Conservation (phyloP, 2,888 invertebrate species). For the Litoditis marina region DNA sequence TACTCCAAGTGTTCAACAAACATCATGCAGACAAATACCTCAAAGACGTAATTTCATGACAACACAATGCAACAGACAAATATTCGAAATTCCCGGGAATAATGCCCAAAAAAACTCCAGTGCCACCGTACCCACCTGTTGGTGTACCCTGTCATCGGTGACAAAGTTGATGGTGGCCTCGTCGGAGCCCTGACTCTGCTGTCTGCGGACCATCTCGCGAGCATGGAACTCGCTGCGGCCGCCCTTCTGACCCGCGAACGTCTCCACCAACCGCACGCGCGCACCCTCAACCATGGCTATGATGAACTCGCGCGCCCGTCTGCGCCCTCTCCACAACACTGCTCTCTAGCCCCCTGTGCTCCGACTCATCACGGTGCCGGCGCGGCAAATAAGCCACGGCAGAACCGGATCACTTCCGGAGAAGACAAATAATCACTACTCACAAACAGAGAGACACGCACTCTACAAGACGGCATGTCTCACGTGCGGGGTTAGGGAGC, state of each 20-base stretch:
- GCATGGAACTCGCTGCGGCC: constrained; percentile 18
- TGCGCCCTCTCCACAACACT: no score
- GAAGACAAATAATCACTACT: not conserved
- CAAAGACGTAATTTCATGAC: no score
- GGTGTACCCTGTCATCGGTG: constrained; percentile 51
- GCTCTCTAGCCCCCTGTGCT: not conserved
- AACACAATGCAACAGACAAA: no score
- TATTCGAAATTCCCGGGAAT: no score
- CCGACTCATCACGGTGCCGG: not conserved
- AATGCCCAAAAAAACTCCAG: no score
- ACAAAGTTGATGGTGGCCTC: constrained; percentile 58
- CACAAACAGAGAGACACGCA: no score
- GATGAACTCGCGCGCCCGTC: no score
- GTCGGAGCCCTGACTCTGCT: constrained; percentile 46
- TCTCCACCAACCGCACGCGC: constrained; percentile 18
- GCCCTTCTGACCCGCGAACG: constrained; percentile 12
- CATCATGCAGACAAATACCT: no score
- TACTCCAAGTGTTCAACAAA: no score
- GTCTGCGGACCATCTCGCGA: not conserved
- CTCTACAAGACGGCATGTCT: no score
- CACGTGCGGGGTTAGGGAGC: no score
- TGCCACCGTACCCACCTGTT: not conserved
- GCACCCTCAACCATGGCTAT: constrained; percentile 6
- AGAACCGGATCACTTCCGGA: constrained; percentile 2
- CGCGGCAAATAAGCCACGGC: not conserved